Percentiles rank a stretch among this genome's conserved stretches.
phyloP scores from a whole-genome alignment of 2,113 vertebrate species.

The Cynocephalus volans region DNA sequence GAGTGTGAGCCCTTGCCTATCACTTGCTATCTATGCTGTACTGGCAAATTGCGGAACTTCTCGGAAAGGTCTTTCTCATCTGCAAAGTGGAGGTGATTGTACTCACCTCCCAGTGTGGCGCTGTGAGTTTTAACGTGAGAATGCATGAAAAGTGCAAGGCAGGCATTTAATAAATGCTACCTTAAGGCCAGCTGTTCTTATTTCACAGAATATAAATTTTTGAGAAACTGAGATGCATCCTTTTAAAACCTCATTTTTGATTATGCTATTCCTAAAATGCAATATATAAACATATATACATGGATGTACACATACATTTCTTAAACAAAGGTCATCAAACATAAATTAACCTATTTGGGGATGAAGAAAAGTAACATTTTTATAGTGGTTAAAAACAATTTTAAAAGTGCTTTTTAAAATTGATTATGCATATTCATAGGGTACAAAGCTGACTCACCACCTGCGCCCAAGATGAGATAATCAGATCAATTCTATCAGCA shows the following conservation, averaged over 20 bases:
- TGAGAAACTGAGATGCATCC: not conserved
- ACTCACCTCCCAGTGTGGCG: not conserved
- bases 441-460: no score
- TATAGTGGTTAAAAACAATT: not conserved
- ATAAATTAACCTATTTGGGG: not conserved
- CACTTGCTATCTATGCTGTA: no score
- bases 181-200: not conserved
- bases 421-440: no score
- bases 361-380: not conserved
- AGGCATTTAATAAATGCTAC: not conserved
- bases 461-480: no score
- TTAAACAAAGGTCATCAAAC: slow-evolving; percentile 10
- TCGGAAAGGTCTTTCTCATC: not conserved
- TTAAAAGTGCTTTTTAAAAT: not conserved
- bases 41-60: not conserved
- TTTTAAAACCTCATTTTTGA: not conserved
- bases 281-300: not conserved
- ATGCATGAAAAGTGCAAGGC: not conserved
- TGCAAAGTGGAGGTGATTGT: not conserved
- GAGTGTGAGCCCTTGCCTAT: not conserved
- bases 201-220: slow-evolving; percentile 4
- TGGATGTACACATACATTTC: not conserved
- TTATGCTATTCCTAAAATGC: not conserved
- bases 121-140: not conserved
- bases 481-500: no score